Evolutionary conservation across 2,888 invertebrate genomes (phyloP).

Genomic region (Troides helena): DNA sequence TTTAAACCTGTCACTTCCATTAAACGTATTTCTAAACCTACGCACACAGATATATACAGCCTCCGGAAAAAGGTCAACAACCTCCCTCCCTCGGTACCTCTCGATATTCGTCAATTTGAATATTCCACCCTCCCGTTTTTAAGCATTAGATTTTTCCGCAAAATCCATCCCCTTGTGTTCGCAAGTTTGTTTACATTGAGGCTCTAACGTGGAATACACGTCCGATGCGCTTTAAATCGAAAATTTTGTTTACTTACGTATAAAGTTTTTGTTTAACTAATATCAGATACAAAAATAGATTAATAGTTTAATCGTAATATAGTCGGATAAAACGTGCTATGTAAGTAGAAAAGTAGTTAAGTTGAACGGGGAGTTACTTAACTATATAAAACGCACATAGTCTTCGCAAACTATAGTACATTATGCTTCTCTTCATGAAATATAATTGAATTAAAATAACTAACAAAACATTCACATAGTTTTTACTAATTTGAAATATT

Average conservation of each 20-base stretch:
- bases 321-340: too few species aligned
- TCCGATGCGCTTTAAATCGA: background rate
- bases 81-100: constrained; percentile 54
- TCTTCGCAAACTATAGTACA: too few species aligned
- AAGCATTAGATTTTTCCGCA: constrained; percentile 64
- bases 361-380: too few species aligned
- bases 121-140: constrained; percentile 62
- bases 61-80: constrained; percentile 67
- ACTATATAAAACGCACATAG: too few species aligned
- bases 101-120: constrained; percentile 72
- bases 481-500: too few species aligned
- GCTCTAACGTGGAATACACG: constrained; percentile 26
- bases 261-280: background rate
- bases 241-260: background rate
- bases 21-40: constrained; percentile 35
- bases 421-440: too few species aligned
- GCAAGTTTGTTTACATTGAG: constrained; percentile 34
- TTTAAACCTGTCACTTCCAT: constrained; percentile 31
- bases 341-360: too few species aligned
- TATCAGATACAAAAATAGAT: background rate
- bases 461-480: too few species aligned
- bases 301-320: too few species aligned
- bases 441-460: too few species aligned
- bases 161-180: constrained; percentile 31
- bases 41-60: constrained; percentile 49